Evolutionary conservation across 2,113 vertebrate species (phyloP), one percentile per base, ranked within the genome.

Genomic region (Pachycephala philippinensis): DNA sequence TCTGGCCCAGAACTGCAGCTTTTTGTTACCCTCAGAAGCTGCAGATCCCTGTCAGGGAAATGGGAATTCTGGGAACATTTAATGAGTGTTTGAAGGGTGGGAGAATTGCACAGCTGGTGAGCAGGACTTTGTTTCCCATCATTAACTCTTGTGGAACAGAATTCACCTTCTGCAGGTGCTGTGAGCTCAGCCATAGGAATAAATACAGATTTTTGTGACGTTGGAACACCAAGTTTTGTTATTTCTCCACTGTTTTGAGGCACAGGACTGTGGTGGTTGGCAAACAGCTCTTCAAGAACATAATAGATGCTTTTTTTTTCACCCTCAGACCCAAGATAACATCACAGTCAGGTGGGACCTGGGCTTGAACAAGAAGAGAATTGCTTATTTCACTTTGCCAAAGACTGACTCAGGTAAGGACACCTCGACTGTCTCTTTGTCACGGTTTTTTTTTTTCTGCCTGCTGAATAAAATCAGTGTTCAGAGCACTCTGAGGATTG

Each of bases 301-400:
- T 87, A 56, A 92, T 9, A 60, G 28, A 37, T 92, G 69, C 84
- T 33, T 5, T 53, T 56, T 96, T 57, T 92, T 59, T 95, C 3
- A 12, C 82, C 54, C 37, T 78, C 98, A 99, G 99, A 99, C 99
- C 91, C 99, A 99, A 97, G 99, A 99, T 97, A 99, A 99, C 98
- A 99, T 99, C 98, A 99, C 99, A 23, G 99, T 99, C 97, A 98
- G 99, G 96, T 99, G 99, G 99, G 99, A 99, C 97, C 98, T 99
- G 98, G 99, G 99, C 87, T 98, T 99, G 97, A 99, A 99, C 98
- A 99, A 99, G 99, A 99, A 99, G 97, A 98, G 99, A 98, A 99
- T 99, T 98, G 99, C 99, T 92, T 99, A 99, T 98, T 99, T 99
- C 98, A 99, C 99, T 76, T 98, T 99, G 96, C 99, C 99, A 98